Percentiles rank a stretch among this genome's conserved stretches.
phyloP scores from a whole-genome alignment of 2,888 invertebrate genomes.

The Theretra japonica region DNA sequence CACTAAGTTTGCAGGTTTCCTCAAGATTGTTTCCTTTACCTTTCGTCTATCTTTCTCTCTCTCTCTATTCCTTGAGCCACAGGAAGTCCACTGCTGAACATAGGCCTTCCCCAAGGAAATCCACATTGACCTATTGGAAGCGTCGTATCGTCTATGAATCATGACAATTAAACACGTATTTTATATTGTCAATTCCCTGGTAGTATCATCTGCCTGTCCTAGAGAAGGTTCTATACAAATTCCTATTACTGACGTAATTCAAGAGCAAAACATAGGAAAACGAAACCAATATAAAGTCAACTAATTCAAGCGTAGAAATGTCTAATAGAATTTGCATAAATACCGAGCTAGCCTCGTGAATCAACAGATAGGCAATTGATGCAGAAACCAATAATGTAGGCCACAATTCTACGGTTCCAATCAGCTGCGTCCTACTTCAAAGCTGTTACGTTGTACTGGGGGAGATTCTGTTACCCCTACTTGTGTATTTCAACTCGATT shows the following conservation, averaged over 20 bases:
- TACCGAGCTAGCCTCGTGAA: constrained; percentile 20
- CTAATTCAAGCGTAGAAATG: not conserved
- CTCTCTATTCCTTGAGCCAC: too few species aligned
- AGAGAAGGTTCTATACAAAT: not conserved
- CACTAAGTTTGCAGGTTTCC: too few species aligned
- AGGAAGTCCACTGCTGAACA: too few species aligned
- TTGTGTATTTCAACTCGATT: constrained; percentile 13
- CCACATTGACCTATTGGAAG: too few species aligned
- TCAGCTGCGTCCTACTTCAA: constrained; percentile 29
- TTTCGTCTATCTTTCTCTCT: too few species aligned
- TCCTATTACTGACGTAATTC: not conserved
- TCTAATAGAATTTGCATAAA: constrained; percentile 18
- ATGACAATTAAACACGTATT: too few species aligned
- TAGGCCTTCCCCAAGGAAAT: too few species aligned
- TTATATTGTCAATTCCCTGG: too few species aligned
- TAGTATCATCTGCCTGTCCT: too few species aligned
- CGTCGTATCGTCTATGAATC: too few species aligned
- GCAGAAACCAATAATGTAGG: constrained; percentile 29
- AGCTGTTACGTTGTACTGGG: constrained; percentile 33
- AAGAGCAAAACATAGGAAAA: not conserved
- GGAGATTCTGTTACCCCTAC: constrained; percentile 31
- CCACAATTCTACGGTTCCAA: constrained; percentile 26
- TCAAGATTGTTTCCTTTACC: too few species aligned
- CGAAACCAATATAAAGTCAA: not conserved
- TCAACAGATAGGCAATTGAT: constrained; percentile 31